Conservation (phyloP, 2,113 vertebrate genomes). For the Planiliza haematocheilus region DNA sequence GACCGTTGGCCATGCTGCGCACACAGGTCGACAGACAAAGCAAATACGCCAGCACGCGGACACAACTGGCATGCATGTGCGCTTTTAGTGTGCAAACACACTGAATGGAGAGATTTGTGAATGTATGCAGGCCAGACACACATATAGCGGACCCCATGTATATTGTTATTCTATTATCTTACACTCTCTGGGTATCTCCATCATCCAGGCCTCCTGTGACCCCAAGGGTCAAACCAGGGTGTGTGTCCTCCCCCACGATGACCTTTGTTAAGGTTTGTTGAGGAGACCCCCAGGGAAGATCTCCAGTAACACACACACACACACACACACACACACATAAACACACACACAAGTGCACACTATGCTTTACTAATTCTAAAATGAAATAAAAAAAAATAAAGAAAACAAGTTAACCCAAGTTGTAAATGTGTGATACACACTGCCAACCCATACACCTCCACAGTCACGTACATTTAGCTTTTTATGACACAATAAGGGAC, state of each 20-base stretch:
- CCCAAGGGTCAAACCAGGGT: conserved; percentile 63
- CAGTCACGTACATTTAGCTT: background rate
- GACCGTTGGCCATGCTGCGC: conserved; percentile 61
- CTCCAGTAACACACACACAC: conserved; percentile 32
- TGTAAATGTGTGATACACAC: background rate
- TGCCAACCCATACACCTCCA: background rate
- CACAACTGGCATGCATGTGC: conserved; percentile 36
- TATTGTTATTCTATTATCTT: conserved; percentile 58
- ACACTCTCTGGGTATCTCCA: conserved; percentile 72
- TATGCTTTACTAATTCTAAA: background rate
- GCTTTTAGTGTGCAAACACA: conserved; percentile 51
- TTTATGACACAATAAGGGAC: background rate
- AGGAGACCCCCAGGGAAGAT: conserved; percentile 52
- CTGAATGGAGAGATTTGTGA: conserved; percentile 47
- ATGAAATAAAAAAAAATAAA: background rate
- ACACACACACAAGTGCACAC: conserved; percentile 32
- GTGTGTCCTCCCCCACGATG: conserved; percentile 69
- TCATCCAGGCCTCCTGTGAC: conserved; percentile 77
- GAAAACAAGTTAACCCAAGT: too few species aligned
- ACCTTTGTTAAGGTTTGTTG: conserved; percentile 69
- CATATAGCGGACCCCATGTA: conserved; percentile 55
- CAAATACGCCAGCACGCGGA: conserved; percentile 50
- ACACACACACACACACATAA: background rate
- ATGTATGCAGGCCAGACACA: conserved; percentile 36
- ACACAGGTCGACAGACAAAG: conserved; percentile 41